Evolutionary conservation across 2,113 vertebrate genomes (phyloP), one percentile per base, ranked within the genome.

Genomic region (Salvelinus sp.): DNA sequence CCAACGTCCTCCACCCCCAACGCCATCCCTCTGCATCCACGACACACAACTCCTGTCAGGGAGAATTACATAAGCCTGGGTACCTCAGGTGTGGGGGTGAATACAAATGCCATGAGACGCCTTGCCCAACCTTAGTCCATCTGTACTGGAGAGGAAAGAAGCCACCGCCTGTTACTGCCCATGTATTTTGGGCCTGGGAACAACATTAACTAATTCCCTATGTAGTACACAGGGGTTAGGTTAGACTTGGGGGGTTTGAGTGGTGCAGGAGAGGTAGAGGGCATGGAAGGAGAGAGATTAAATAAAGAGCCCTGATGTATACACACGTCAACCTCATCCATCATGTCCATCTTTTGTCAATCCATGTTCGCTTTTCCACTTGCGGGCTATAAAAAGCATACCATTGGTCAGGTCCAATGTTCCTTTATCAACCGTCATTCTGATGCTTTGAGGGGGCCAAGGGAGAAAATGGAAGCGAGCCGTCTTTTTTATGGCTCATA

Each of bases 81-180:
- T 84, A 88, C 82, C 83, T 88, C 86, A 88, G 86, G 83, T 87
- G 83, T 82, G 79, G 78, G 70, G 82, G 73, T 73, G 71, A 80
- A 71, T 79, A 74, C 69, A 75, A 44, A 78, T 71, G 62, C 66
- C 50, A 64, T 13, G 76, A 18, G 70, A n/a, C 27, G 74, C 23
- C 70, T 18, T 79, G 84, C 84, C 77, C 77, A 78, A 76, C 80
- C 74, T 78, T 75, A 76, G 80, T 85, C 84, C 85, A 86, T 87
- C 85, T 85, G 83, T 83, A 80, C 73, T 83, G 60, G 48, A 60
- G 7, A 38, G 27, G 64, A 18, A 18, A 44, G 71, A 72, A 47
- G 22, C 20, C 54, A 54, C 16, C 14, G 4, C 50, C 50, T n/a
- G 16, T 54, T 54, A 18, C 50, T 5, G 13, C 50, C 16, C 50